These are phyloP conservation scores for Spilogale gracilis DNA, from an alignment of 2,113 vertebrate species.

Conservation along the genomic window DNA sequence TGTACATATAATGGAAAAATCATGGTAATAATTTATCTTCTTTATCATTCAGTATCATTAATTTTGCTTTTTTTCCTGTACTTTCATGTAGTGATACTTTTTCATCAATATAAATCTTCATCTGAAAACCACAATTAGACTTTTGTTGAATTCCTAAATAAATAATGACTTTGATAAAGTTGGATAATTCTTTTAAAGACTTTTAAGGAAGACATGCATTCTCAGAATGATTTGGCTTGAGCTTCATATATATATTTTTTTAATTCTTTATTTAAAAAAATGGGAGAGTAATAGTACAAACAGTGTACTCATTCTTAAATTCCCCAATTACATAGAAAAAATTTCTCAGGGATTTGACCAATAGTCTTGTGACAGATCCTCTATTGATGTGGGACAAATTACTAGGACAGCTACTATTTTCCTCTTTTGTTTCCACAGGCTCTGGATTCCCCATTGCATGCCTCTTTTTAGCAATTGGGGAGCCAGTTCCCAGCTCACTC, in stretches of 20 bases:
- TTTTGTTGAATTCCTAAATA: slow-evolving; percentile 54
- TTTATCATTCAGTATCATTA: background rate
- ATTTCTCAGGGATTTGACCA: background rate
- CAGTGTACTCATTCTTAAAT: background rate
- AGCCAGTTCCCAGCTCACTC: background rate
- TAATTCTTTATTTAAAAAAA: background rate
- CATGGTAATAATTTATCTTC: slow-evolving; percentile 17
- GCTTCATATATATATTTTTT: background rate
- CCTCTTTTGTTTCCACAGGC: background rate
- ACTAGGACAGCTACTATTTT: background rate
- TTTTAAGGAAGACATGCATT: background rate
- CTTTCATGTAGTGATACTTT: slow-evolving; percentile 15
- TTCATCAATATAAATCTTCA: slow-evolving; percentile 24
- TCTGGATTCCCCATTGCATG: background rate
- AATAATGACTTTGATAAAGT: background rate
- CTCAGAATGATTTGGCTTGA: background rate
- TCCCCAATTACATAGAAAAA: background rate
- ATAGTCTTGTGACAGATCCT: background rate
- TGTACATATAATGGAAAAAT: background rate
- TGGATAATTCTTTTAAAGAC: background rate
- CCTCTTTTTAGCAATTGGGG: background rate
- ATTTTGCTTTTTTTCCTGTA: slow-evolving; percentile 30
- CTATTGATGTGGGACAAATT: background rate
- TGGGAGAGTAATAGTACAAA: background rate
- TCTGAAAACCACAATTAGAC: slow-evolving; percentile 23